phyloP scores from a whole-genome alignment of 1,140 invertebrate species.

The Chironomus striatipennis region DNA sequence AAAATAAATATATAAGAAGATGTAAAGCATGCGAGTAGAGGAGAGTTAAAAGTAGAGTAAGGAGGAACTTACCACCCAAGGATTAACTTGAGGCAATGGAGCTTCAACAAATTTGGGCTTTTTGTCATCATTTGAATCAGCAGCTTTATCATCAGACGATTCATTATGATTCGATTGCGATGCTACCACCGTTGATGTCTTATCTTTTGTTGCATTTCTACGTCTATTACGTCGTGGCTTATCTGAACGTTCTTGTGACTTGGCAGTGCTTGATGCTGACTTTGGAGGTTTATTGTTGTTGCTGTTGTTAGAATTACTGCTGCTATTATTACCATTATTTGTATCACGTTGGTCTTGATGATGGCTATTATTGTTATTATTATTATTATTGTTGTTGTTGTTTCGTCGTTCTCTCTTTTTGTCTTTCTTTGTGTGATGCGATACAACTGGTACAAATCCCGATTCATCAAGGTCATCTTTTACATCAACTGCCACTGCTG shows the following conservation, averaged over 20 bases:
- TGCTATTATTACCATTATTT: slow-evolving; percentile 29
- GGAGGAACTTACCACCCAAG: slow-evolving; percentile 45
- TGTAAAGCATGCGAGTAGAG: not conserved
- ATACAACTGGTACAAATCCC: slow-evolving; percentile 43
- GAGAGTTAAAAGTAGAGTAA: not conserved
- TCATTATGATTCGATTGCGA: slow-evolving; percentile 31
- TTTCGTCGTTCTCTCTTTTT: slow-evolving; percentile 28
- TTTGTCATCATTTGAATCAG: slow-evolving; percentile 30
- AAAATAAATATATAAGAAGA: not conserved
- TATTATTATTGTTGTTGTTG: slow-evolving; percentile 27
- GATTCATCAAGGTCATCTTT: slow-evolving; percentile 19
- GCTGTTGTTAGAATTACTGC: slow-evolving; percentile 38
- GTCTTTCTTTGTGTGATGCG: slow-evolving; percentile 34
- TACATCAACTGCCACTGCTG: not conserved
- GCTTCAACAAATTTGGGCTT: slow-evolving; percentile 50
- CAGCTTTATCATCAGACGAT: slow-evolving; percentile 29
- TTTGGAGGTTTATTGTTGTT: slow-evolving; percentile 36
- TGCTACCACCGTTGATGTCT: slow-evolving; percentile 29
- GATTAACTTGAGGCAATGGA: slow-evolving; percentile 50
- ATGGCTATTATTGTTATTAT: slow-evolving; percentile 32
- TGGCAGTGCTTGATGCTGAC: slow-evolving; percentile 28
- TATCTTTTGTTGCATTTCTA: slow-evolving; percentile 10
- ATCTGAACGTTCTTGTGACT: slow-evolving; percentile 27
- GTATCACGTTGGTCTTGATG: slow-evolving; percentile 30
- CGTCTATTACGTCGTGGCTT: slow-evolving; percentile 3